Evolutionary conservation across 1,140 invertebrate species (phyloP), one percentile per base, ranked within the genome.

Genomic region (Nasonia longicornis): DNA sequence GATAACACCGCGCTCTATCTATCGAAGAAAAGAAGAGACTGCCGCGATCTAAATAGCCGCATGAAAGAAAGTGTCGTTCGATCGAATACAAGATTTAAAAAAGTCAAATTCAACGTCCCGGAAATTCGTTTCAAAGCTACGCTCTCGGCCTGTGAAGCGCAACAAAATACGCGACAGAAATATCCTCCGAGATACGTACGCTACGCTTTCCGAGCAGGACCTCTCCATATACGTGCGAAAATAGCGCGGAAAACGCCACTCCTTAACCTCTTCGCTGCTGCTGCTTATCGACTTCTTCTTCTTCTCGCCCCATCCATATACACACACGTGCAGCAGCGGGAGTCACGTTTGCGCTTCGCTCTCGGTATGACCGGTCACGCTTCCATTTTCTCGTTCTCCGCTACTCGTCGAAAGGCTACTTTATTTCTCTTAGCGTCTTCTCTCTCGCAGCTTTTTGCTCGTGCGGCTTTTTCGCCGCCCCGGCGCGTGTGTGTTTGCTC

Each of bases 401-500:
- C 14, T 73, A 11, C 38, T 11, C 42, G 31, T 48, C 35, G 48
- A 29, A 48, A 26, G 38, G 14, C 63, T 26, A 63, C 52, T 58
- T 38, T 29, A 69, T 48, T 52, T 73, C 35, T 77, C 42, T 80
- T 35, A 74, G 42, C 38, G n/a, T 73, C 26, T 52, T 52, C 48
- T 52, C 4, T 26, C 45, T 7, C 14, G 45, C 45, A 48, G 45
- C 52, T 52, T 20, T 22, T 26, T 52, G 20, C 22, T 42, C 72
- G 35, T 42, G 35, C 35, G 70, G n/a, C 66, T 67, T 31, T 67
- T 71, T 42, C 35, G 20, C 35, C 35, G 6, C 16, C 26, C 26
- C 26, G 26, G 26, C 26, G 26, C 26, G 26, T 26, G 16, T 58
- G 20, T 58, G 52, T 58, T 58, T 58, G 52, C 52, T 58, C 52